phyloP scores from a whole-genome alignment of 1,140 invertebrate species.

The Gonioctena quinquepunctata region DNA sequence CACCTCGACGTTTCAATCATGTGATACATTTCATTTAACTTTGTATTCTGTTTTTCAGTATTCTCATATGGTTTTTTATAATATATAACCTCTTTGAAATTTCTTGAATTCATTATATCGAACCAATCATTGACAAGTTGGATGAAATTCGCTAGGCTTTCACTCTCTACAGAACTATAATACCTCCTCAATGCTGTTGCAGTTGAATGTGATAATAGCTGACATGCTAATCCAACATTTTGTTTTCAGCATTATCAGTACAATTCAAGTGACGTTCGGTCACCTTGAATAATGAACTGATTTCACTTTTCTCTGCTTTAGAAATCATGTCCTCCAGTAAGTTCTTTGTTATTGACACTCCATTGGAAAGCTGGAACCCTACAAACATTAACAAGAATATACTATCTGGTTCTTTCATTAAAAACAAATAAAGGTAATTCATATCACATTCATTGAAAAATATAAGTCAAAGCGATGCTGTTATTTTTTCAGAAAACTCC shows the following conservation, averaged over 20 bases:
- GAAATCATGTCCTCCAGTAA: neutral
- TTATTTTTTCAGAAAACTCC: too few species aligned
- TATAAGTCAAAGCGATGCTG: too few species aligned
- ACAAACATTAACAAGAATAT: too few species aligned
- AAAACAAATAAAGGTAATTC: too few species aligned
- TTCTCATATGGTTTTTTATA: neutral
- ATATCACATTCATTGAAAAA: too few species aligned
- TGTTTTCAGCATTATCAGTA: neutral
- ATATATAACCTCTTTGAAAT: neutral
- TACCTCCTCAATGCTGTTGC: neutral
- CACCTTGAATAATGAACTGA: neutral
- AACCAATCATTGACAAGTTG: neutral
- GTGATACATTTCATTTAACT: neutral
- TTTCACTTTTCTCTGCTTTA: neutral
- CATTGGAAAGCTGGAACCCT: neutral
- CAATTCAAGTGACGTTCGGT: neutral
- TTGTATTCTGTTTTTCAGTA: neutral
- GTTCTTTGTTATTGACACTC: neutral
- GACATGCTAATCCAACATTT: neutral
- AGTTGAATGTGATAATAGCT: neutral
- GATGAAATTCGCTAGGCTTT: neutral
- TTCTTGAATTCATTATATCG: neutral
- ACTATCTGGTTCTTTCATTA: too few species aligned
- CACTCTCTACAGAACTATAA: neutral
- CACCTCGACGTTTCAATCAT: neutral